Percentiles rank a stretch among this genome's conserved stretches.
Conservation (phyloP, 1,140 invertebrate species). For the Neotoxoptera formosana region DNA sequence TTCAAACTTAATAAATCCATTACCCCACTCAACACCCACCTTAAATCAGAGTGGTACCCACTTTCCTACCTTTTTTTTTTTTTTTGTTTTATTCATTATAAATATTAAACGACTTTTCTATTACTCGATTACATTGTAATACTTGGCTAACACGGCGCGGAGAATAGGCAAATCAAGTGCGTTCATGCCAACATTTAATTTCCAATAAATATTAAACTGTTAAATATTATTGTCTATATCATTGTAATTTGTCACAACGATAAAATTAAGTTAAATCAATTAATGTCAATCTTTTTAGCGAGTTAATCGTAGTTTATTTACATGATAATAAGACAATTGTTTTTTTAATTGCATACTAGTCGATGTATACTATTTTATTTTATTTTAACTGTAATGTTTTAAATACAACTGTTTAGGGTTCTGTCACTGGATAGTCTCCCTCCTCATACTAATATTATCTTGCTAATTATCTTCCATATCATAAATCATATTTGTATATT, state of each 20-base stretch:
- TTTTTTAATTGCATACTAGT: background rate
- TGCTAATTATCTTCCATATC: too few species aligned
- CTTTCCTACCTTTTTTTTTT: background rate
- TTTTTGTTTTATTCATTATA: background rate
- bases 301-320: background rate
- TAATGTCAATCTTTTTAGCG: background rate
- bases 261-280: background rate
- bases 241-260: background rate
- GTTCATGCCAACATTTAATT: background rate
- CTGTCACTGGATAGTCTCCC: too few species aligned
- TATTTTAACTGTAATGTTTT: too few species aligned
- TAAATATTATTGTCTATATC: background rate
- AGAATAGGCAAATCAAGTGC: slow-evolving; percentile 12
- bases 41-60: too few species aligned
- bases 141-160: background rate
- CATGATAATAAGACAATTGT: background rate
- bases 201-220: background rate
- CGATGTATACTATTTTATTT: too few species aligned
- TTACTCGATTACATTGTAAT: background rate
- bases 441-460: too few species aligned
- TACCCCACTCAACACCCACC: too few species aligned
- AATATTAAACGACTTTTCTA: background rate
- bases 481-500: too few species aligned
- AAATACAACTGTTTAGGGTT: too few species aligned
- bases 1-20: too few species aligned